Percentiles rank a stretch among this genome's conserved stretches.
These are phyloP conservation scores for Toxotes chatareus DNA, from an alignment of 2,113 vertebrate genomes.

Conservation along the genomic window DNA sequence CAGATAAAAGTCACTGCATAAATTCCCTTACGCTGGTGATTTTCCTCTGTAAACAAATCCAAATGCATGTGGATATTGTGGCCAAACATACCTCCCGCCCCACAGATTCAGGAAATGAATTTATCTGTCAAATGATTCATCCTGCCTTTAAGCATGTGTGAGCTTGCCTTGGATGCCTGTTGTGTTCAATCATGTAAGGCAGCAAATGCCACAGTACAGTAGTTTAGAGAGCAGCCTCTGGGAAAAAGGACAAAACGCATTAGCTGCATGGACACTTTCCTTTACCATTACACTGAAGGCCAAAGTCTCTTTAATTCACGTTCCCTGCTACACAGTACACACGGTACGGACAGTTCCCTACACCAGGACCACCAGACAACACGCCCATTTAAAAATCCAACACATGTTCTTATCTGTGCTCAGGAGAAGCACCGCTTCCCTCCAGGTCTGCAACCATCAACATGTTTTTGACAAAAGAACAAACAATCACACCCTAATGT, in stretches of 20 bases:
- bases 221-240: slow-evolving; percentile 57
- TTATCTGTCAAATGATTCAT: slow-evolving; percentile 51
- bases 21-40: slow-evolving; percentile 8
- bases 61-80: slow-evolving; percentile 35
- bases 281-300: slow-evolving; percentile 58
- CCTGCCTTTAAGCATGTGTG: slow-evolving; percentile 53
- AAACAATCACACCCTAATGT: slow-evolving; percentile 28
- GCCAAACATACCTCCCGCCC: background rate
- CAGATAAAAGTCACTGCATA: background rate
- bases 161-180: slow-evolving; percentile 40
- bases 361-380: slow-evolving; percentile 4
- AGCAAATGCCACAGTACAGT: slow-evolving; percentile 59
- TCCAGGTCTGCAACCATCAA: slow-evolving; percentile 30
- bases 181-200: slow-evolving; percentile 65
- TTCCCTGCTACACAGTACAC: slow-evolving; percentile 30
- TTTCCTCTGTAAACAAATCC: slow-evolving; percentile 29
- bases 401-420: background rate
- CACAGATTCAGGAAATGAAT: slow-evolving; percentile 30
- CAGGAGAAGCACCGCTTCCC: background rate
- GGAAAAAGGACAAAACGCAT: slow-evolving; percentile 68
- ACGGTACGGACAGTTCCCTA: background rate
- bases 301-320: slow-evolving; percentile 39
- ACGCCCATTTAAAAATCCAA: slow-evolving; percentile 28
- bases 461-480: slow-evolving; percentile 5
- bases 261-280: slow-evolving; percentile 72